Base-by-base conservation (phyloP, 1,140 invertebrate species). In the Caenorhabditis remanei region DNA sequence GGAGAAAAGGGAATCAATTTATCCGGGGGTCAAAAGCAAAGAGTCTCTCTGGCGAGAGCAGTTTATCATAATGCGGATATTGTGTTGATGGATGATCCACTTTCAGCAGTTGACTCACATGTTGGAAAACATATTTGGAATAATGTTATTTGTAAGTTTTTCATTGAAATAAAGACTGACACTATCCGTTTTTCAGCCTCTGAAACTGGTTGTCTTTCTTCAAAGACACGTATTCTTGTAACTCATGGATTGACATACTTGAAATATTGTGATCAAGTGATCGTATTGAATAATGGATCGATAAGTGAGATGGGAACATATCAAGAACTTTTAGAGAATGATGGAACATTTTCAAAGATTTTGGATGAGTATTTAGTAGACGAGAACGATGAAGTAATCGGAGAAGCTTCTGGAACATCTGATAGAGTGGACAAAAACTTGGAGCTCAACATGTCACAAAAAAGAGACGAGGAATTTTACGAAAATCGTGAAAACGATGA, bases 1-100 rank as follows among this genome's bases (percentile, higher is more conserved):
- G 94, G 94, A 40, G 94, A 94, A 90, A 94, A 94, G 93, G 96
- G 96, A 79, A 97, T 99, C 89, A 99, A 98, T 93, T 94, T 99
- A 84, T 97, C 96, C 84, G 98, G 98, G 75, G 98, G 98, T 43
- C 98, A 99, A 93, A 99, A 99, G 92, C 97, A 98, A 93, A 94
- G 98, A 90, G 96, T 99, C 21, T 96, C 96, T 88, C 94, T 99
- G 63, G 98, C 98, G 0, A 94, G 98, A 91, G 97, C 97, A 41
- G 96, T 98, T 32, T 99, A 98, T 92, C 95, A 95, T 89, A 95
- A 97, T 93, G 95, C 96, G 1, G 96, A 99, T 91, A 94, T 97
- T 65, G 98, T 97, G 93, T 95, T 96, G 90, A 93, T 99, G 89
- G 98, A 99, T 93, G 97, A 99, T 95, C 97, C 97, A 2, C 94